phyloP scores from a whole-genome alignment of 2,888 invertebrate genomes.

The Catocala sponsa region DNA sequence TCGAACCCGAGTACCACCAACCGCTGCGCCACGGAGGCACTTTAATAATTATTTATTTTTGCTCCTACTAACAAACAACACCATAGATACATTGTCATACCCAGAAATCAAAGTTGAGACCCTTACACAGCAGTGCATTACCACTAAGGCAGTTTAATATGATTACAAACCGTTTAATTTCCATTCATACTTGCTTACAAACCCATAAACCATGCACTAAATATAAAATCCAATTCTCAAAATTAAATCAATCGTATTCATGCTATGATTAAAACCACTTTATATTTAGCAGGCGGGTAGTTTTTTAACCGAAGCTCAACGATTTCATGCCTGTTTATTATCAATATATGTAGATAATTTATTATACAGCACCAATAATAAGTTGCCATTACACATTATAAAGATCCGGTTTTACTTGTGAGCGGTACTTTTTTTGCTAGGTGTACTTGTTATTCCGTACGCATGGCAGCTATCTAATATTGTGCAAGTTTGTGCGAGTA shows the following conservation, averaged over 20 bases:
- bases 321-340: slow-evolving; percentile 5
- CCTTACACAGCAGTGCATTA: no score
- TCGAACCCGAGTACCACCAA: no score
- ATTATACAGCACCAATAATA: slow-evolving; percentile 1
- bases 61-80: no score
- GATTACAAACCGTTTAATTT: no score
- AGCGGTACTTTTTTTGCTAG: slow-evolving; percentile 4
- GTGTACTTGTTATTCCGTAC: neutral
- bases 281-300: neutral
- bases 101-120: no score
- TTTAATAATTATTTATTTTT: no score
- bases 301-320: neutral
- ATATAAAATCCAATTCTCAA: neutral
- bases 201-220: no score
- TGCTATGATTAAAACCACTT: neutral
- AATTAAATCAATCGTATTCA: slow-evolving; percentile 1
- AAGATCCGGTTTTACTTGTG: neutral
- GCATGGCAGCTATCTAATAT: neutral
- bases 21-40: no score
- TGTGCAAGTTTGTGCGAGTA: neutral
- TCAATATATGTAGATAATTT: neutral
- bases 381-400: slow-evolving; percentile 1
- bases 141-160: no score
- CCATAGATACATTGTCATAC: no score
- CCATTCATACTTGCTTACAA: no score